Evolutionary conservation across 30 jellyfish, hydroid and myxozoan genomes (phyloP).

Genomic region (Hydractinia echinata): DNA sequence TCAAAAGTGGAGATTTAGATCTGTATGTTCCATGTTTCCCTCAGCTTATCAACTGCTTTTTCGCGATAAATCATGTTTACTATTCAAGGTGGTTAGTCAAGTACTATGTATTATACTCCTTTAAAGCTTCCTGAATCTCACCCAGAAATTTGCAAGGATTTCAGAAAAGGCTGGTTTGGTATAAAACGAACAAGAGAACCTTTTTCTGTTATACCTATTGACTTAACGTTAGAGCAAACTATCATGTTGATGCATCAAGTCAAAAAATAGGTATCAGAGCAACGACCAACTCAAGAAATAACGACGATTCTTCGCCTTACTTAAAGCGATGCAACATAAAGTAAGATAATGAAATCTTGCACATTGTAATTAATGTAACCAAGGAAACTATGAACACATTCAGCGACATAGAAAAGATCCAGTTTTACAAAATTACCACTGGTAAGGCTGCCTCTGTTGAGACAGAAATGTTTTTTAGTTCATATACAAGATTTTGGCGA

Average conservation of each 20-base stretch:
- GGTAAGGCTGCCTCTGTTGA: constrained; percentile 7
- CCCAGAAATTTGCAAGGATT: background rate
- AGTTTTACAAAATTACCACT: background rate
- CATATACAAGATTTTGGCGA: background rate
- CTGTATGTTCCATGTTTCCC: background rate
- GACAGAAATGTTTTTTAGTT: background rate
- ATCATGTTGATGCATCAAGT: no score
- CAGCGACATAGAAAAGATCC: background rate
- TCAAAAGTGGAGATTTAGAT: background rate
- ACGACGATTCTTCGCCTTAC: no score
- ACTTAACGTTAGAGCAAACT: no score
- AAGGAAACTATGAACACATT: background rate
- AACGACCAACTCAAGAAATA: no score
- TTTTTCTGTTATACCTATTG: no score
- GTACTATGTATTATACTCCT: background rate
- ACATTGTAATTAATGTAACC: no score
- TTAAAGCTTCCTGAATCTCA: background rate
- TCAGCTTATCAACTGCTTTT: no score
- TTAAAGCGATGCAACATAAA: no score
- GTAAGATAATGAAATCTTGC: no score
- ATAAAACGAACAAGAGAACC: constrained; percentile 3
- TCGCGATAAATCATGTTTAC: no score
- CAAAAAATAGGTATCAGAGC: no score
- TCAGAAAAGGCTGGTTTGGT: constrained; percentile 6
- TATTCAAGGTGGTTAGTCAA: background rate